Conservation (phyloP, 2,888 invertebrate genomes). For the Archips xylosteana region DNA sequence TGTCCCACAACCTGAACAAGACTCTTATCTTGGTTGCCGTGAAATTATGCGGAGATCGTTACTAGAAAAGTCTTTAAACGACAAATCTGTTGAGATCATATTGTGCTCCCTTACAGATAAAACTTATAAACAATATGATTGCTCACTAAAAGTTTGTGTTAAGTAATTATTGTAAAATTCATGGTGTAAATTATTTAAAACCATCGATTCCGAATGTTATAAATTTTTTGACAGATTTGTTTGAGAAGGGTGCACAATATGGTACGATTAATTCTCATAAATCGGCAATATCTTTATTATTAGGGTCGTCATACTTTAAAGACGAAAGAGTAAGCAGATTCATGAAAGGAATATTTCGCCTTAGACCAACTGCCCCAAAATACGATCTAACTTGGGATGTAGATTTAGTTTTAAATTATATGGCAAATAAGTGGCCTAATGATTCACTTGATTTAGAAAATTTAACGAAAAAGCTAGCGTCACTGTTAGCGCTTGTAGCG, state of each 20-base stretch:
- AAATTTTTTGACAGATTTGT: slow-evolving; percentile 33
- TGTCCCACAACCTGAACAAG: slow-evolving; percentile 25
- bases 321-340: not conserved
- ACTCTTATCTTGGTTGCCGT: slow-evolving; percentile 29
- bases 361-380: not conserved
- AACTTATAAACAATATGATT: slow-evolving; percentile 39
- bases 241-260: slow-evolving; percentile 37
- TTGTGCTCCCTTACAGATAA: slow-evolving; percentile 20
- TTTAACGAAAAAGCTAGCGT: not conserved
- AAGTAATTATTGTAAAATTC: slow-evolving; percentile 20
- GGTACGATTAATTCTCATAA: slow-evolving; percentile 37
- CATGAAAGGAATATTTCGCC: slow-evolving; percentile 1
- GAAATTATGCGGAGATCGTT: slow-evolving; percentile 19
- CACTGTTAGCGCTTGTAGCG: not conserved
- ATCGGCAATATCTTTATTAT: slow-evolving; percentile 41
- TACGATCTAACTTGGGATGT: not conserved
- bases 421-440: slow-evolving; percentile 2
- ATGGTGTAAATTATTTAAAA: not conserved
- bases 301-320: slow-evolving; percentile 1
- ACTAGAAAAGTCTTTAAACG: slow-evolving; percentile 1
- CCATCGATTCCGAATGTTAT: slow-evolving; percentile 13
- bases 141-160: slow-evolving; percentile 28
- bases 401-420: not conserved
- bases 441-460: not conserved
- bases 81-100: slow-evolving; percentile 35